A percentile compares a stretch with the other conserved stretches of the same genome.
These are phyloP conservation scores for Pollimyrus isidori DNA, from an alignment of 2,113 vertebrate genomes.

Conservation along the genomic window DNA sequence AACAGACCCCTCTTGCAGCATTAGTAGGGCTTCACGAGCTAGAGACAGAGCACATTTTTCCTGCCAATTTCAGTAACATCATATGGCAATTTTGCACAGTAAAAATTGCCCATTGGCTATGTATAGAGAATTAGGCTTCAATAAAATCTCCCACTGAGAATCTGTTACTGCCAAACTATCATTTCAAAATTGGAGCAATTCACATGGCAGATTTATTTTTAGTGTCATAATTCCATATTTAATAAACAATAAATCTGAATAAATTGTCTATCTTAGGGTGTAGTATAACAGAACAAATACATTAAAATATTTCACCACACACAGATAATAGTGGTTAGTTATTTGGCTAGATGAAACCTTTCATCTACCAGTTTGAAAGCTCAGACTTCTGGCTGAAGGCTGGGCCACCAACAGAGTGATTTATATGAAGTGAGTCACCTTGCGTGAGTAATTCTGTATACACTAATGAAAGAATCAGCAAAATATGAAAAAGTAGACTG, in stretches of 20 bases:
- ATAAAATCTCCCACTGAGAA: neutral
- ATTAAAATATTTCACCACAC: neutral
- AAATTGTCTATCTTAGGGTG: neutral
- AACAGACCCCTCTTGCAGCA: neutral
- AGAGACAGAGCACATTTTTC: neutral
- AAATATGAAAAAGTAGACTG: neutral
- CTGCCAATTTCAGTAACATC: neutral
- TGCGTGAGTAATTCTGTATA: neutral
- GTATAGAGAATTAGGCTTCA: neutral
- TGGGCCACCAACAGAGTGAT: neutral
- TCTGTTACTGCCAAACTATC: neutral
- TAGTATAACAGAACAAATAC: neutral
- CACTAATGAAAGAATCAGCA: neutral
- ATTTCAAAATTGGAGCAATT: neutral
- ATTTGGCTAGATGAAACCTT: neutral
- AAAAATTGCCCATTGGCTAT: neutral
- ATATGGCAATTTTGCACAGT: neutral
- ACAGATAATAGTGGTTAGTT: neutral
- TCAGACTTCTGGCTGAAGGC: neutral
- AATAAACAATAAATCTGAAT: neutral
- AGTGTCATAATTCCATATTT: neutral
- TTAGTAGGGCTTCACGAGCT: neutral
- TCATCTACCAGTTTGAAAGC: neutral
- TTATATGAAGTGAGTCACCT: neutral
- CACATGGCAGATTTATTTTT: neutral